Conservation (phyloP, 2,797 vertebrate species). For the Mormyrus proboscirostris region DNA sequence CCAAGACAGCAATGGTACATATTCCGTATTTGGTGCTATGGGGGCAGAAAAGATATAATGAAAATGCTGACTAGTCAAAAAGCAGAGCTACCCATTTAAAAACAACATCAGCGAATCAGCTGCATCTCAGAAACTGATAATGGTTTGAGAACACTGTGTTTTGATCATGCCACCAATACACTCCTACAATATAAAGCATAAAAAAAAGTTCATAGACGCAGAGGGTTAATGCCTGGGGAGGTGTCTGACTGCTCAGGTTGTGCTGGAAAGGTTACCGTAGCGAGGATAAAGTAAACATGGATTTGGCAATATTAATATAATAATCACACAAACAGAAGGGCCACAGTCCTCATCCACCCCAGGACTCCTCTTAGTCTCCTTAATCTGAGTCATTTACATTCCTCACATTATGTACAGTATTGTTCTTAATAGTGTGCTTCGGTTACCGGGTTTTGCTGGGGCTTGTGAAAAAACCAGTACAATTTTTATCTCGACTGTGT, state of each 20-base stretch:
- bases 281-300: neutral
- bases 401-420: conserved; percentile 46
- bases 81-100: neutral
- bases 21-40: conserved; percentile 73
- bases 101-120: neutral
- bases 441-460: neutral
- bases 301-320: conserved; percentile 59
- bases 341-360: conserved; percentile 47
- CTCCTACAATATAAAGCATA: neutral
- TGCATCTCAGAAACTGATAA: neutral
- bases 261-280: neutral
- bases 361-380: conserved; percentile 40
- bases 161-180: neutral
- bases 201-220: neutral
- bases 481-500: neutral
- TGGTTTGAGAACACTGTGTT: neutral
- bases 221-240: neutral
- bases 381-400: conserved; percentile 70
- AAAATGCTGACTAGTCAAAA: neutral
- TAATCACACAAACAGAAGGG: conserved; percentile 62
- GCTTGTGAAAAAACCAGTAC: neutral
- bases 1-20: conserved; percentile 82
- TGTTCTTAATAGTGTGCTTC: conserved; percentile 25
- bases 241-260: neutral
- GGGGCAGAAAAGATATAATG: neutral